Percentiles rank a stretch among this genome's conserved stretches.
phyloP scores from a whole-genome alignment of 2,888 invertebrate species.

The Ernsta delagoae region DNA sequence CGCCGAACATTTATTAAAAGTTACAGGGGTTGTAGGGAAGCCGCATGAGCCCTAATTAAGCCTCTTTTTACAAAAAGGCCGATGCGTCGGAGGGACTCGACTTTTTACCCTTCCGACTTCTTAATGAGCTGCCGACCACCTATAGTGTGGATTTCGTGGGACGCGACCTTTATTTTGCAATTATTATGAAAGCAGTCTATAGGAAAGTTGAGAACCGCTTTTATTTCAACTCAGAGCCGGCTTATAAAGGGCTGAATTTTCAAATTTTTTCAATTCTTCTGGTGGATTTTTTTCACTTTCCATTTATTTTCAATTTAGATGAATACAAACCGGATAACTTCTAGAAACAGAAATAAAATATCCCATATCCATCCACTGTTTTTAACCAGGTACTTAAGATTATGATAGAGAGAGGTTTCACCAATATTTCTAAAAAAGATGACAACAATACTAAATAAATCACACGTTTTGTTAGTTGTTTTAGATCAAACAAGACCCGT shows the following conservation, averaged over 20 bases:
- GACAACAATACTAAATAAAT: no score
- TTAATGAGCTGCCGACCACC: conserved; percentile 80
- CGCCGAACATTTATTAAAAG: conserved; percentile 84
- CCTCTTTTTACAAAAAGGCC: conserved; percentile 81
- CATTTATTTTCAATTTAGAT: background rate
- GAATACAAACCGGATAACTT: no score
- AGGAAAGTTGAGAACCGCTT: conserved; percentile 11
- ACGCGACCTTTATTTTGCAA: conserved; percentile 63
- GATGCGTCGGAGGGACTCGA: conserved; percentile 69
- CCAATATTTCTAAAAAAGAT: no score
- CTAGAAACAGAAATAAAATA: no score
- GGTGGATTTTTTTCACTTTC: background rate
- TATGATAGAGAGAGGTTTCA: no score
- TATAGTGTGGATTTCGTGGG: conserved; percentile 71
- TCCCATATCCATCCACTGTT: no score
- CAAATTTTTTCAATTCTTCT: background rate
- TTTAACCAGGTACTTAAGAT: no score
- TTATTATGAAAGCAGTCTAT: conserved; percentile 56
- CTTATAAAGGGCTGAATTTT: background rate
- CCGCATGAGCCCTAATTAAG: conserved; percentile 84
- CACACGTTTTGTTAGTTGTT: no score
- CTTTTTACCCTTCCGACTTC: conserved; percentile 81
- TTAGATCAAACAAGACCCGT: background rate
- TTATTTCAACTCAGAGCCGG: background rate
- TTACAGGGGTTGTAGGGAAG: conserved; percentile 82